Evolutionary conservation across 1,140 invertebrate genomes (phyloP), one percentile per base, ranked within the genome.

Genomic region (Solen grandis): DNA sequence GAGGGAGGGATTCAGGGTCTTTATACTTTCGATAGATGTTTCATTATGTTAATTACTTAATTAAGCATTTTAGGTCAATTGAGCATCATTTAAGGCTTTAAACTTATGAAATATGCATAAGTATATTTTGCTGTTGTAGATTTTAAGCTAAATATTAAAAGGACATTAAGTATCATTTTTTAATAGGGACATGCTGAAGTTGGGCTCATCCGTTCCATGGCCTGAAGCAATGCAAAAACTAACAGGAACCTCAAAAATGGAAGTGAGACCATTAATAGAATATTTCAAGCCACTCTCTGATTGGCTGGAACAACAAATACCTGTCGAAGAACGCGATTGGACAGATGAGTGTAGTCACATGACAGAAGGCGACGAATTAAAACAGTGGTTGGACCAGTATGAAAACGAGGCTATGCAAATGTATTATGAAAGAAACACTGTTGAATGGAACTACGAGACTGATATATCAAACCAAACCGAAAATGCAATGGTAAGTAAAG

Each of bases 221-320:
- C 94, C 93, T 82, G 95, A 97, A 78, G 95, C 96, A 1, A 93
- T 98, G 75, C 93, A 94, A 76, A 93, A 95, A 68, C 94, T 97
- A 89, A 97, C 96, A 0, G 93, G 95, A 69, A 95, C 95, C 0
- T 94, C 93, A 87, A 93, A 94, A 80, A 94, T 98, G 88, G 96
- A 96, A 57, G 94, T 96, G 0, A 93, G 95, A 83, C 94, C 97
- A 0, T 92, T 98, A 82, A 90, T 97, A 33, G 94, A 95, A 88
- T 98, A 97, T 89, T 98, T 98, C 92, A 92, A 95, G 84, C 97
- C 97, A 0, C 90, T 98, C 16, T 93, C 94, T 81, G 90, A 95
- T 3, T 98, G 96, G 96, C 92, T 98, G 0, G 94, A 95, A 80
- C 2, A 62, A 16, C 31, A 62, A 5, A 57, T 79, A 52, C 33